Percentiles rank a stretch among this genome's conserved stretches.
phyloP scores from a whole-genome alignment of 2,888 invertebrate genomes.

The Spilosoma lubricipeda region DNA sequence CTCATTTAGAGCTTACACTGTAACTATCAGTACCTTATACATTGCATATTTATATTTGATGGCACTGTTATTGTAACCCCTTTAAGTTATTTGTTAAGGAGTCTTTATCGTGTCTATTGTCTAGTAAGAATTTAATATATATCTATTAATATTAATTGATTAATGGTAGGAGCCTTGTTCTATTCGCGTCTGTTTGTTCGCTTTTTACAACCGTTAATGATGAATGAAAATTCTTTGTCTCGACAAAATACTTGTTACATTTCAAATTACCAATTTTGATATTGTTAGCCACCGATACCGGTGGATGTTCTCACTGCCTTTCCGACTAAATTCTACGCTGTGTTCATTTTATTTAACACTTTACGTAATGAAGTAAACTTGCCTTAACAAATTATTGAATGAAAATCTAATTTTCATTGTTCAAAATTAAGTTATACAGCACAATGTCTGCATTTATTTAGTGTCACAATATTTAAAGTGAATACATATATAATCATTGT shows the following conservation, averaged over 20 bases:
- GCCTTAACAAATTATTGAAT: slow-evolving; percentile 63
- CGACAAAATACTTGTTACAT: slow-evolving; percentile 67
- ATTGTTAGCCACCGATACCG: slow-evolving; percentile 64
- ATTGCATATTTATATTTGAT: slow-evolving; percentile 80
- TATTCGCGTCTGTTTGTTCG: slow-evolving; percentile 78
- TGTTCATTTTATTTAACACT: slow-evolving; percentile 72
- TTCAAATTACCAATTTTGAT: slow-evolving; percentile 62
- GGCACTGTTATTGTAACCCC: slow-evolving; percentile 83
- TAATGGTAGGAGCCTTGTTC: slow-evolving; percentile 81
- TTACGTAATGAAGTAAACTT: slow-evolving; percentile 63
- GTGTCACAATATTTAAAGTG: slow-evolving; percentile 58
- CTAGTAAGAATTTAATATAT: slow-evolving; percentile 85
- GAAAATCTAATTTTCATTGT: slow-evolving; percentile 65
- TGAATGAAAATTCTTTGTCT: slow-evolving; percentile 64
- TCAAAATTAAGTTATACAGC: slow-evolving; percentile 58
- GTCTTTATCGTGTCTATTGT: slow-evolving; percentile 85
- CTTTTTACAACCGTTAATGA: slow-evolving; percentile 77
- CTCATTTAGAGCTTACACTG: slow-evolving; percentile 78
- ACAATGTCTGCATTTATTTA: slow-evolving; percentile 76
- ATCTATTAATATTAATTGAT: slow-evolving; percentile 73
- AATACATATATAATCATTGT: slow-evolving; percentile 32
- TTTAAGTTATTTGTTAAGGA: slow-evolving; percentile 85
- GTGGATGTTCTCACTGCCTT: slow-evolving; percentile 76
- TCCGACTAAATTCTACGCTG: slow-evolving; percentile 67
- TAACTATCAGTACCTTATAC: slow-evolving; percentile 78